These are phyloP conservation scores for Parazoanthus darwini DNA, from an alignment of 92 coral and sea anemone genomes.

Conservation along the genomic window DNA sequence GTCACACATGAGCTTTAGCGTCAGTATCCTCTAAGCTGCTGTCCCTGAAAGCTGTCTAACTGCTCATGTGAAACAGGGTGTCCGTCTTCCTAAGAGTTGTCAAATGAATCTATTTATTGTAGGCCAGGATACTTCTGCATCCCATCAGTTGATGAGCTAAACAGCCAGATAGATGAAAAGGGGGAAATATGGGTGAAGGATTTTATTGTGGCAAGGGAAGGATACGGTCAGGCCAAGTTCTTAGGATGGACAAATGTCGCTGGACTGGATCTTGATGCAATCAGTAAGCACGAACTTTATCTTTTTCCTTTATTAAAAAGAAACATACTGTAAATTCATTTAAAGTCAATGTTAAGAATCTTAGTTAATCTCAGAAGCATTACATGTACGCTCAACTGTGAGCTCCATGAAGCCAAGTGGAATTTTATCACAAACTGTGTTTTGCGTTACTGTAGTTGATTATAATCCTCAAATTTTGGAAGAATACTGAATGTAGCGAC, in stretches of 20 bases:
- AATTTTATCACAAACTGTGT: too few species aligned
- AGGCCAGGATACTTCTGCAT: slow-evolving; percentile 85
- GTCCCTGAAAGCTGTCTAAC: too few species aligned
- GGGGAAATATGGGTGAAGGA: slow-evolving; percentile 91
- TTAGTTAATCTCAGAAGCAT: neutral
- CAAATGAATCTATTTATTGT: neutral
- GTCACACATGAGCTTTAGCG: too few species aligned
- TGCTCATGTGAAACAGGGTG: too few species aligned
- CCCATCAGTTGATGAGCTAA: slow-evolving; percentile 78
- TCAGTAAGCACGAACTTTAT: slow-evolving; percentile 58
- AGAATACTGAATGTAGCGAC: too few species aligned
- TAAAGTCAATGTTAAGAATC: too few species aligned
- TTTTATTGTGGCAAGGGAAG: slow-evolving; percentile 85
- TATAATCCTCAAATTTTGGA: too few species aligned
- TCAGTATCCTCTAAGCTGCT: too few species aligned
- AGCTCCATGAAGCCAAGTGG: too few species aligned
- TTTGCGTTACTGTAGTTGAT: too few species aligned
- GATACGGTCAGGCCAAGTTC: slow-evolving; percentile 93
- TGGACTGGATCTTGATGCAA: slow-evolving; percentile 92
- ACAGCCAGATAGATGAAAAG: slow-evolving; percentile 70
- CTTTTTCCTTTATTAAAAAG: neutral
- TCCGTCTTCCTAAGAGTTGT: neutral
- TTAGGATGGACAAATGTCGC: slow-evolving; percentile 91
- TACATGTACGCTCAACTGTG: neutral
- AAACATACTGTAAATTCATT: too few species aligned